Evolutionary conservation across 2,888 invertebrate species (phyloP).

Genomic region (Cotesia congregata): DNA sequence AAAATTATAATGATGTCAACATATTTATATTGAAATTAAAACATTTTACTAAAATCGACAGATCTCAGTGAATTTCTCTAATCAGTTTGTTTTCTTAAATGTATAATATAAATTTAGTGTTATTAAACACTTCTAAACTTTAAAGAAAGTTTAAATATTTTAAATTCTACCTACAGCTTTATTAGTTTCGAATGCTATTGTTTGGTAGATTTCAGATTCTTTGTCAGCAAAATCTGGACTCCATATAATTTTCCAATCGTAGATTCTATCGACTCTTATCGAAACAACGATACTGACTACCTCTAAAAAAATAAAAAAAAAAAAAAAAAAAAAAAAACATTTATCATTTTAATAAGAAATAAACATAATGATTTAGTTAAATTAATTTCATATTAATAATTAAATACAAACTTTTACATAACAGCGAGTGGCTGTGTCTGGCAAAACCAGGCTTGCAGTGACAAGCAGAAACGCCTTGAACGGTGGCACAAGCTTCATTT

Average conservation of each 20-base stretch:
- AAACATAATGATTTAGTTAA: background rate
- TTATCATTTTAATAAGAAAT: background rate
- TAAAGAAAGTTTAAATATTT: background rate
- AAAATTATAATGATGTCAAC: background rate
- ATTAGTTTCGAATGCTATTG: conserved; percentile 87
- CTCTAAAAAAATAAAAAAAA: conserved; percentile 60
- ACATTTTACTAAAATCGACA: background rate
- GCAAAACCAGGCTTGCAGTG: conserved; percentile 83
- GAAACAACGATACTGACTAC: conserved; percentile 85
- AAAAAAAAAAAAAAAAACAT: conserved; percentile 4
- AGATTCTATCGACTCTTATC: conserved; percentile 85
- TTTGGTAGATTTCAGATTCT: conserved; percentile 85
- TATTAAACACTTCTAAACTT: background rate
- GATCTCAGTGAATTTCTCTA: background rate
- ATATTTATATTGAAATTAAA: background rate
- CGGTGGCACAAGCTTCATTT: conserved; percentile 89
- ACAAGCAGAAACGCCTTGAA: conserved; percentile 85
- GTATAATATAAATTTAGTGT: background rate
- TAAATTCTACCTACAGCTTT: conserved; percentile 79
- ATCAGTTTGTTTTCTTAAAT: background rate
- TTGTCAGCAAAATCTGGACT: conserved; percentile 81
- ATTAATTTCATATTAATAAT: background rate
- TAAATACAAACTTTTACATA: conserved; percentile 62
- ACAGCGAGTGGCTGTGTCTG: conserved; percentile 63
- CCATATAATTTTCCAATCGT: conserved; percentile 85